Evolutionary conservation across 2,797 vertebrate species (phyloP).

Genomic region (Oreochromis grahami): DNA sequence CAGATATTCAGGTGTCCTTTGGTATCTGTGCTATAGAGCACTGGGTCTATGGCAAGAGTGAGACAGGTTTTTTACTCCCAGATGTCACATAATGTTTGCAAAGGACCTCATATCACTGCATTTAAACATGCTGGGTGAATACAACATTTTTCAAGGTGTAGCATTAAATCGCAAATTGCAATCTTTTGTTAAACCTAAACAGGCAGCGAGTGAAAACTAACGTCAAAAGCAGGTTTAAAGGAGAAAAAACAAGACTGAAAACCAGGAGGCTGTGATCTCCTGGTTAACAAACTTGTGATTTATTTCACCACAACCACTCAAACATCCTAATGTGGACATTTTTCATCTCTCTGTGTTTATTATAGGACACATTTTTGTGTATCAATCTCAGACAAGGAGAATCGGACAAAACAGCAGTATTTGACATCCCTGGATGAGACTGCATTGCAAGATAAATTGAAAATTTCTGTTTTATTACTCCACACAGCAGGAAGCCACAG

Average conservation of each 20-base stretch:
- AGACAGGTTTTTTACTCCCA: not conserved
- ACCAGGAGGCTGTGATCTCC: not conserved
- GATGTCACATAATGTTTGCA: not conserved
- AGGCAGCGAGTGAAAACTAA: not conserved
- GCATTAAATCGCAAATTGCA: not conserved
- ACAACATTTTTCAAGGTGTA: not conserved
- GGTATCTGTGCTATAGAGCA: not conserved
- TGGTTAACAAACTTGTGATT: not conserved
- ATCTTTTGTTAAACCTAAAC: not conserved
- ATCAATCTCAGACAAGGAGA: not conserved
- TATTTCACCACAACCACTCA: not conserved
- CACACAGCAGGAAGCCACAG: not conserved
- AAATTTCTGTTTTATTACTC: not conserved
- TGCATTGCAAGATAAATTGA: not conserved
- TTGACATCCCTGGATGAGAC: not conserved
- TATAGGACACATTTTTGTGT: not conserved
- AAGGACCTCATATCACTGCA: not conserved
- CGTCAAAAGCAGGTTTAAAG: not conserved
- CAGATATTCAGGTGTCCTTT: not conserved
- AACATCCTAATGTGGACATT: not conserved
- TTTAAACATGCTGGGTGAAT: rapidly evolving
- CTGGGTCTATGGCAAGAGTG: not conserved
- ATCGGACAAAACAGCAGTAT: not conserved
- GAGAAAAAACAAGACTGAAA: not conserved
- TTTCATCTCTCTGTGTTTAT: not conserved